Percentiles rank a stretch among this genome's conserved stretches.
Evolutionary conservation across 2,113 vertebrate genomes (phyloP).

Genomic region (Coreoperca whiteheadi): DNA sequence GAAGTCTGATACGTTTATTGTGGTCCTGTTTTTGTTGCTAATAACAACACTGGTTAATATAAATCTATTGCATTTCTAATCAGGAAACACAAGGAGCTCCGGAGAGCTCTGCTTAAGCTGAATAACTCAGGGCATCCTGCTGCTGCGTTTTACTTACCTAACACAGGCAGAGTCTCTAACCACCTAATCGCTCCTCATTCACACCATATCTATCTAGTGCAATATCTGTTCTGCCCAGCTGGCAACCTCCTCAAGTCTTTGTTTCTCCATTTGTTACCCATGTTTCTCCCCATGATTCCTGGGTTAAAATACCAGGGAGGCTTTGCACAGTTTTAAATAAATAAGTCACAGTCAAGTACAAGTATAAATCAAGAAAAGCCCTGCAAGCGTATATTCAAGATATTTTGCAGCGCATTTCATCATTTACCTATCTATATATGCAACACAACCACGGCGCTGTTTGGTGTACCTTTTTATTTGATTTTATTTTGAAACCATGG

Average conservation of each 20-base stretch:
- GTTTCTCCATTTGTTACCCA: conserved; percentile 48
- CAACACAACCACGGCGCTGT: conserved; percentile 54
- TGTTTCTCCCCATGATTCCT: conserved; percentile 32
- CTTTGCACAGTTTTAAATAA: conserved; percentile 62
- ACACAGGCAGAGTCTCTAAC: conserved; percentile 29
- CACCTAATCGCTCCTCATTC: conserved; percentile 35
- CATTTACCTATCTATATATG: conserved; percentile 69
- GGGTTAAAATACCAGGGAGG: conserved; percentile 22
- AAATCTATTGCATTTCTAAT: conserved; percentile 45
- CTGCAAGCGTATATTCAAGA: conserved; percentile 40
- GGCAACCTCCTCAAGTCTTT: conserved; percentile 37
- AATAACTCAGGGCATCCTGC: conserved; percentile 33
- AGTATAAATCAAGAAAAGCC: conserved; percentile 45
- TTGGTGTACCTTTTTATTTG: conserved; percentile 40
- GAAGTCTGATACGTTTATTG: background rate
- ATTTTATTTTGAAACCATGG: conserved; percentile 57
- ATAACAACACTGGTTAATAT: conserved; percentile 47
- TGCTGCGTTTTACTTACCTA: conserved; percentile 46
- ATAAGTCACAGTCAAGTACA: conserved; percentile 44
- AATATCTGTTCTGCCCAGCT: conserved; percentile 48
- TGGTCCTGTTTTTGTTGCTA: conserved; percentile 6
- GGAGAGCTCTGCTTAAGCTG: background rate
- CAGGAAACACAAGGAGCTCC: conserved; percentile 9
- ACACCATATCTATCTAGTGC: conserved; percentile 34
- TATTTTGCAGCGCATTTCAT: conserved; percentile 77